Base-by-base conservation (phyloP, 2,797 vertebrate species). In the Gallinago nigripennis region DNA sequence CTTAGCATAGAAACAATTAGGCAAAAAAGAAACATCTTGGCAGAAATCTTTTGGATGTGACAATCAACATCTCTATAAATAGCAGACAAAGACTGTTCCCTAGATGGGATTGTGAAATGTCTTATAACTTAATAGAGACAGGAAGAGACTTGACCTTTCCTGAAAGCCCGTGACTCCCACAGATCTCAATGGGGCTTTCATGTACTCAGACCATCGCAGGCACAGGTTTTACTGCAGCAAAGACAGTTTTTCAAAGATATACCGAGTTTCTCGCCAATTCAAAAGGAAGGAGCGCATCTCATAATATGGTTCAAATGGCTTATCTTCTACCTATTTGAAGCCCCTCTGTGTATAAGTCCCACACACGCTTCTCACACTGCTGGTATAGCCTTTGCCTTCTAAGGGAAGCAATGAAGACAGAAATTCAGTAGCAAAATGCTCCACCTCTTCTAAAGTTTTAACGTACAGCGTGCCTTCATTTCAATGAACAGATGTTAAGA, bases 121-220 rank as follows among this genome's bases (percentile, higher is more conserved):
- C 86, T 86, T 19, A 19, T 24, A 83, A 78, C 12, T 81, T 63
- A 63, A 71, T 0, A 2, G 61, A 86, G 82, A 46, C 51, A 70
- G 70, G 86, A 92, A 94, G 35, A n/a, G 37, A 95, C 41, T 54
- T 46, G 57, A 87, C n/a, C 63, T 91, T 81, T 92, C 65, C 73
- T 71, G 89, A 76, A 83, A 93, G 75, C 60, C 9, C 4, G 6
- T 33, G 60, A 88, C 57, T 91, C 82, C 51, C 20, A 50, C 3
- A 53, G 81, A 68, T 64, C 85, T 83, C 80, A 65, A 16, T 16
- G 30, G 50, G 60, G 31, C 30, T 86, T 88, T 75, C 48, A 51
- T 1, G 4, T 20, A 66, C 69, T 41, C 50, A 69, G 27, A 70
- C 43, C 39, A 63, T 15, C 35, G 70, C 82, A 68, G 48, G 39